phyloP scores from a whole-genome alignment of 2,797 vertebrate genomes.

The Mus minutoides region DNA sequence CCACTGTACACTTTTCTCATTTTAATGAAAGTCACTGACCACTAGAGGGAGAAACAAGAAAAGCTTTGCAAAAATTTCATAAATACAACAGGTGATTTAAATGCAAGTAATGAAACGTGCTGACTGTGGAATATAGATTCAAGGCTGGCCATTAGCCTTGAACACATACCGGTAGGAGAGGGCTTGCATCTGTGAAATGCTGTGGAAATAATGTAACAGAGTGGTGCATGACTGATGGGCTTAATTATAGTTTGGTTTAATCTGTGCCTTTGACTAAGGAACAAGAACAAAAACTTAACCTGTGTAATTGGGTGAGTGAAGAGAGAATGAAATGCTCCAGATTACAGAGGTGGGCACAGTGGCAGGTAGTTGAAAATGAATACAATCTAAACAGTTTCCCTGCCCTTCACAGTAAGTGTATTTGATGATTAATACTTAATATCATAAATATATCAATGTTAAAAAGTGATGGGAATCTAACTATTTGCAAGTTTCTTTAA shows the following conservation, averaged over 20 bases:
- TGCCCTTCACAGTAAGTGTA: constrained; percentile 9
- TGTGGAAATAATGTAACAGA: constrained; percentile 27
- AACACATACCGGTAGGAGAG: not conserved
- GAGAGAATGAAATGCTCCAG: not conserved
- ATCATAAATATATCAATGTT: not conserved
- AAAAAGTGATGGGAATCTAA: constrained; percentile 15
- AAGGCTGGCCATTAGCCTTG: not conserved
- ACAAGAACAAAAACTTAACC: not conserved
- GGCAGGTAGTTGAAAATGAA: constrained; percentile 15
- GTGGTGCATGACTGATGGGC: not conserved
- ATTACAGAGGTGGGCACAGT: constrained; percentile 12
- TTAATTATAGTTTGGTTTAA: constrained; percentile 51
- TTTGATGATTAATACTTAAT: constrained; percentile 52
- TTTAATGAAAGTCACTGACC: constrained; percentile 66
- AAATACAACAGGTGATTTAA: not conserved
- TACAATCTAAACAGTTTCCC: not conserved
- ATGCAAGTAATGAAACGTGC: not conserved
- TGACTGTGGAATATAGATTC: constrained; percentile 1
- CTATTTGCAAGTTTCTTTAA: not conserved
- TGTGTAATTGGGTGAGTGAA: constrained; percentile 1
- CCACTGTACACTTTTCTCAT: constrained; percentile 15
- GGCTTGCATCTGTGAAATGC: not conserved
- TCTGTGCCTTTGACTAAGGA: constrained; percentile 28
- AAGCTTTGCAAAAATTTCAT: constrained; percentile 70
- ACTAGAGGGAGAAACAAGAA: constrained; percentile 81